Conservation (phyloP, 2,113 vertebrate species). For the Burhinus oedicnemus region DNA sequence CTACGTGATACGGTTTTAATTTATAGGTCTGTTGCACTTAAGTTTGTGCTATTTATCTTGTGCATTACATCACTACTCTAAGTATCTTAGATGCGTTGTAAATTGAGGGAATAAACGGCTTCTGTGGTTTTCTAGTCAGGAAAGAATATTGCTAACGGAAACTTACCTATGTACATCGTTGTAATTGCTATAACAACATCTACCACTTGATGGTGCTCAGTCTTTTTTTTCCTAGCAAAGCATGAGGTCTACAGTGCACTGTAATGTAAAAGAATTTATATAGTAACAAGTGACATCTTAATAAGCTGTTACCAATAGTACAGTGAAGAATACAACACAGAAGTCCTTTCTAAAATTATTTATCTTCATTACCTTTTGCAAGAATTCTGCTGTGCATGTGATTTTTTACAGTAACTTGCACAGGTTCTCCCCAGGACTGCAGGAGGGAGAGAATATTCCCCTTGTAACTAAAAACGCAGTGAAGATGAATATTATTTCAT, state of each 20-base stretch:
- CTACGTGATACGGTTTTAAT: accelerated
- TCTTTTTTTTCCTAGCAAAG: accelerated
- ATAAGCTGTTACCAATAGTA: accelerated
- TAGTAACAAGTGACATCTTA: accelerated
- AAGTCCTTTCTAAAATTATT: not conserved
- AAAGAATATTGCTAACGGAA: accelerated
- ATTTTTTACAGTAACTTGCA: not conserved
- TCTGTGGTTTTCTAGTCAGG: accelerated
- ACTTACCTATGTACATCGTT: accelerated
- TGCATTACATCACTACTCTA: accelerated
- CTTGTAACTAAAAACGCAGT: not conserved
- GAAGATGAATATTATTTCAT: not conserved
- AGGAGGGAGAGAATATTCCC: not conserved
- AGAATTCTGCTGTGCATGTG: accelerated
- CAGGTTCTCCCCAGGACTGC: not conserved
- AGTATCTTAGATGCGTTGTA: accelerated
- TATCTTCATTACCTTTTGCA: accelerated
- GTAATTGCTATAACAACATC: accelerated
- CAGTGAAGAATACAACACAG: accelerated
- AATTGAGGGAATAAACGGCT: accelerated
- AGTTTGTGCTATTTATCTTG: accelerated
- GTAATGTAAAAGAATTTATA: accelerated
- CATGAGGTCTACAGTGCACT: accelerated
- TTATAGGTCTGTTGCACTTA: accelerated
- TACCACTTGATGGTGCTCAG: not conserved